phyloP scores from a whole-genome alignment of 1,140 invertebrate species.

The Scylla paramamosain region DNA sequence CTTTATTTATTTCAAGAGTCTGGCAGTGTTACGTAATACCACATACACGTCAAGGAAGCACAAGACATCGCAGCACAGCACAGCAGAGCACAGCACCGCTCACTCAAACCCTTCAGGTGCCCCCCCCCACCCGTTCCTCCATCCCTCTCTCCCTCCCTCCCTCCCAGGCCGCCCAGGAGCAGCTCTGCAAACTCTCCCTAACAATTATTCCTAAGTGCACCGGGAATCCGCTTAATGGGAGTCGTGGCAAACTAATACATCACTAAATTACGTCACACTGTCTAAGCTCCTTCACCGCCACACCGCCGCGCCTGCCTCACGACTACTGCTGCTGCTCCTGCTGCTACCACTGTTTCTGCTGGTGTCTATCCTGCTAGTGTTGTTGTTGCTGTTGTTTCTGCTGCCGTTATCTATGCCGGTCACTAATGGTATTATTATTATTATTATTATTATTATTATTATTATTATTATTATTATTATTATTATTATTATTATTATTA shows the following conservation, averaged over 20 bases:
- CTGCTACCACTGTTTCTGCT: background rate
- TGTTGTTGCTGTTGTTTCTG: background rate
- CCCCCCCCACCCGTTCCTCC: background rate
- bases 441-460: background rate
- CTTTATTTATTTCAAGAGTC: no score
- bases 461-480: background rate
- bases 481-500: background rate
- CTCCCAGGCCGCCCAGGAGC: background rate
- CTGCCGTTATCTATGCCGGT: background rate
- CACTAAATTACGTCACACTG: background rate
- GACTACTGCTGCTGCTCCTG: no score
- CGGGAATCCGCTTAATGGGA: no score
- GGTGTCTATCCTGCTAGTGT: background rate
- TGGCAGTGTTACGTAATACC: no score
- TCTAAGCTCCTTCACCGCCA: conserved; percentile 12
- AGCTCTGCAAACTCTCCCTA: no score
- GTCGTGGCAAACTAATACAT: no score
- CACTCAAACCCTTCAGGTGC: no score
- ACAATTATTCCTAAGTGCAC: no score
- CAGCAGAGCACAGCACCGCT: background rate
- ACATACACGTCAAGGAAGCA: background rate
- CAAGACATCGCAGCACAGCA: background rate
- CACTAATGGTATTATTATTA: background rate
- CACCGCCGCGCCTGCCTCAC: background rate
- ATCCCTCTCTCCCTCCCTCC: background rate